Evolutionary conservation across 2,797 vertebrate genomes (phyloP), one percentile per base, ranked within the genome.

Genomic region (Syndactyla subalaris): DNA sequence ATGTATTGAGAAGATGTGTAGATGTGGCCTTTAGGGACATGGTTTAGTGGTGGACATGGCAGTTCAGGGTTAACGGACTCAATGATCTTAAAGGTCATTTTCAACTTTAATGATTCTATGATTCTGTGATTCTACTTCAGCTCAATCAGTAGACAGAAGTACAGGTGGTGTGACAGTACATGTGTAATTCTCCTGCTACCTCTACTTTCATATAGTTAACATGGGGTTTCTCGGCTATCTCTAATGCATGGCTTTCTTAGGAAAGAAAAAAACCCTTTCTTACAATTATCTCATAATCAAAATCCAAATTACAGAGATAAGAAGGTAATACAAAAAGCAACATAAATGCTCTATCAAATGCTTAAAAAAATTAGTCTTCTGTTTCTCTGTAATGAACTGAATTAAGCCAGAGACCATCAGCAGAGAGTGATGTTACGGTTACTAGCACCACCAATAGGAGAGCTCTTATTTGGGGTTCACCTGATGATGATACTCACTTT

Each of bases 1-100:
- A 70, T 13, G 7, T 52, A 29, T 32, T 59, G 36, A 34, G 52
- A 85, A 63, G 23, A 29, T 2, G 1, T 20, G n/a, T 23, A 43
- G 19, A 55, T 19, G 19, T 1, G 1, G 34, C 5, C 3, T 29
- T 62, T 45, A 26, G 13, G 19, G 21, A 26, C 0, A 1, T 16
- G 21, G 49, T 43, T 77, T 49, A 43, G 32, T 48, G 30, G 23
- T 51, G 23, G 66, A 23, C 30, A 65, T 71, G 18, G 30, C 17
- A 41, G 23, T 34, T 23, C 19, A 38, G 43, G 8, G 9, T 34
- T 57, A 38, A 66, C 4, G 3, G 23, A 55, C 27, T 24, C 14
- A 6, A 19, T 46, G 45, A 51, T n/a, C 36, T 16, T 32, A 51
- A 26, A 39, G 13, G 5, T 83, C 16, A 58, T 78, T 54, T 66